phyloP scores from a whole-genome alignment of 2,113 vertebrate species.

The Callocephalon fimbriatum region DNA sequence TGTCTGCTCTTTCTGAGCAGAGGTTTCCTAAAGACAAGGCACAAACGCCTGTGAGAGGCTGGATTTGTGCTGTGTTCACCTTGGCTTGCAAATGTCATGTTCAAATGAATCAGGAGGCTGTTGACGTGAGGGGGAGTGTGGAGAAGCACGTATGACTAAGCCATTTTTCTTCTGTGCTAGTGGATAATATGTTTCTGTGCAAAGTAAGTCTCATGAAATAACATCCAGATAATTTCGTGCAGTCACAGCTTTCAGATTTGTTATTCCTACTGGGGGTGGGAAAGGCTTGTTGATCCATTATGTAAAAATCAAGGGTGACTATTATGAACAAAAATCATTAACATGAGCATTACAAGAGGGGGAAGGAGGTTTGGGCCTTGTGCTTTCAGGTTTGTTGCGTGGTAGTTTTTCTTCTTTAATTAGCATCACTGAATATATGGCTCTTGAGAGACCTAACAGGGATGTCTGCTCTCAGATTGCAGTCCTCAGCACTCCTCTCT shows the following conservation, averaged over 20 bases:
- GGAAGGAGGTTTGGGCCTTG: neutral
- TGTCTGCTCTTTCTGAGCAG: too few relatives aligned
- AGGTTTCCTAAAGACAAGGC: fast-evolving
- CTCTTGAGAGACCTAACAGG: neutral
- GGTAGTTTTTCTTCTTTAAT: neutral
- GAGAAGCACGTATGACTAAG: neutral
- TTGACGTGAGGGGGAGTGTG: neutral
- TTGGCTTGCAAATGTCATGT: neutral
- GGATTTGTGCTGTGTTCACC: neutral
- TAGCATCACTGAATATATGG: neutral
- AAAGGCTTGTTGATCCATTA: neutral
- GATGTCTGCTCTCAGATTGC: fast-evolving
- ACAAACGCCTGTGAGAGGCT: fast-evolving
- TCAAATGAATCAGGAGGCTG: neutral
- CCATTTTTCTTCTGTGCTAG: neutral
- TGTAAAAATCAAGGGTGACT: neutral
- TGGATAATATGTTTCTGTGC: neutral
- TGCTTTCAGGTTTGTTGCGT: neutral
- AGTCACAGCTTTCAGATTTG: neutral
- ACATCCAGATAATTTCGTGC: neutral
- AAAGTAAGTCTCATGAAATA: neutral
- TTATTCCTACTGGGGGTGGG: neutral
- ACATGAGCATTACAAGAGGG: neutral
- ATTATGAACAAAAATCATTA: neutral
- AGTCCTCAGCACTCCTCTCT: neutral